Conservation (phyloP, 2,797 vertebrate species). For the Cephalopachus bancanus region DNA sequence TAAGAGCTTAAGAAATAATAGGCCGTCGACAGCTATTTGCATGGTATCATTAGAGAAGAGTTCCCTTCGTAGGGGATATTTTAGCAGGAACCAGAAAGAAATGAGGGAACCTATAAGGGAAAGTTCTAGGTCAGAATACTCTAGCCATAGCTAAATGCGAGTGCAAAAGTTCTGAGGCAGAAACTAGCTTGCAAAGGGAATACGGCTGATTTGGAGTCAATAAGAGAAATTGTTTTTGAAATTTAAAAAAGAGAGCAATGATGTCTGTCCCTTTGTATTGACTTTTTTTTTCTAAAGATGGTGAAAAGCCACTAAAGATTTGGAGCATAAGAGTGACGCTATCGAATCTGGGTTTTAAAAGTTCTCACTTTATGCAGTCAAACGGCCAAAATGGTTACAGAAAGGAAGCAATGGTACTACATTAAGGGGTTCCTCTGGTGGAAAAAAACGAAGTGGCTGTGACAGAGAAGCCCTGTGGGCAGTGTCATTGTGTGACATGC, state of each 20-base stretch:
- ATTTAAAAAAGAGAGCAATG: background rate
- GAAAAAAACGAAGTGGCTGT: fast-evolving
- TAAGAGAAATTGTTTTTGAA: background rate
- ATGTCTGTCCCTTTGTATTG: background rate
- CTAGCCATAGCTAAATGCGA: background rate
- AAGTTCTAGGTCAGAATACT: background rate
- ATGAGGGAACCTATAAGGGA: background rate
- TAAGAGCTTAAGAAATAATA: background rate
- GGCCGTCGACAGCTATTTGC: background rate
- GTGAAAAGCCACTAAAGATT: background rate
- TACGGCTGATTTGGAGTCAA: background rate
- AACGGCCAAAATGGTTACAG: background rate
- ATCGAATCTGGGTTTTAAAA: background rate
- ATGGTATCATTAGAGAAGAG: no score
- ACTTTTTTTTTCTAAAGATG: background rate
- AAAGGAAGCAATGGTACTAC: background rate
- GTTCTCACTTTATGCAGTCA: background rate
- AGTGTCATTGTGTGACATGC: fast-evolving
- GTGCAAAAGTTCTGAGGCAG: background rate
- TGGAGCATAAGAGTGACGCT: background rate
- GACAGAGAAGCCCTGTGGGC: background rate
- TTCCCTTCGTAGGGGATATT: background rate
- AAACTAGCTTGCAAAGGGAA: background rate
- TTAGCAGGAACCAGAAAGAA: background rate
- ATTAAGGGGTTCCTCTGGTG: background rate